Conservation (phyloP, 1,140 invertebrate species). For the Pantala flavescens region DNA sequence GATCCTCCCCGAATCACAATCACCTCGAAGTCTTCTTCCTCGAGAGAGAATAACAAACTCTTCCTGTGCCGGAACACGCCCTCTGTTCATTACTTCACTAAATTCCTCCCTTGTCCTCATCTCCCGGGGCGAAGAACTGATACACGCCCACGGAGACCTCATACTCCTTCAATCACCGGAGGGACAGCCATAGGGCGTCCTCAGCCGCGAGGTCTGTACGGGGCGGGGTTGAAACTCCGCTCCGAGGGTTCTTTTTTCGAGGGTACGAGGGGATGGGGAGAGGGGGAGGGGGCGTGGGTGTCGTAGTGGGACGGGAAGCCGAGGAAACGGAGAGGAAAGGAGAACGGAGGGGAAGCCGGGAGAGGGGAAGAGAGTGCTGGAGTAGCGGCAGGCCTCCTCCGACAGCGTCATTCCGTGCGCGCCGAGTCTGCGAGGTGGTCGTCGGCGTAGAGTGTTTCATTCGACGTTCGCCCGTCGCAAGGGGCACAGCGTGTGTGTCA, state of each 20-base stretch:
- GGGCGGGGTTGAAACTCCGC: not conserved
- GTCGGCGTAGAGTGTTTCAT: too few species aligned
- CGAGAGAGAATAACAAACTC: not conserved
- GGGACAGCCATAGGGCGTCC: not conserved
- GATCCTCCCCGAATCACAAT: too few species aligned
- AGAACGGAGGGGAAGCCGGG: not conserved
- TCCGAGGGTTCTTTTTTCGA: too few species aligned
- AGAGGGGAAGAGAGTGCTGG: not conserved
- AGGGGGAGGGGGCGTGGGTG: not conserved
- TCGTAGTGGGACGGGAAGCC: not conserved
- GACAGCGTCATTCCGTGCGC: not conserved
- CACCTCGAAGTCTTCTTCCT: too few species aligned
- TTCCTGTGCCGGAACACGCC: not conserved
- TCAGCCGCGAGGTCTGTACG: not conserved
- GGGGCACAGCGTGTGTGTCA: too few species aligned
- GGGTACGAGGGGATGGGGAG: too few species aligned
- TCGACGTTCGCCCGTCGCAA: too few species aligned
- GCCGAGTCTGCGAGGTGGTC: not conserved
- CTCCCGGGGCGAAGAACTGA: not conserved
- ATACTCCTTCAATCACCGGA: not conserved
- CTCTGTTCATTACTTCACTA: not conserved
- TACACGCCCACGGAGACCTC: not conserved
- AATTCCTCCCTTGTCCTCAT: not conserved
- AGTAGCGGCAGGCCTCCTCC: not conserved
- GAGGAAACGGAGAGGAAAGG: not conserved